These are phyloP conservation scores for Caenorhabditis inopinata DNA, from an alignment of 1,140 invertebrate genomes.

Conservation along the genomic window DNA sequence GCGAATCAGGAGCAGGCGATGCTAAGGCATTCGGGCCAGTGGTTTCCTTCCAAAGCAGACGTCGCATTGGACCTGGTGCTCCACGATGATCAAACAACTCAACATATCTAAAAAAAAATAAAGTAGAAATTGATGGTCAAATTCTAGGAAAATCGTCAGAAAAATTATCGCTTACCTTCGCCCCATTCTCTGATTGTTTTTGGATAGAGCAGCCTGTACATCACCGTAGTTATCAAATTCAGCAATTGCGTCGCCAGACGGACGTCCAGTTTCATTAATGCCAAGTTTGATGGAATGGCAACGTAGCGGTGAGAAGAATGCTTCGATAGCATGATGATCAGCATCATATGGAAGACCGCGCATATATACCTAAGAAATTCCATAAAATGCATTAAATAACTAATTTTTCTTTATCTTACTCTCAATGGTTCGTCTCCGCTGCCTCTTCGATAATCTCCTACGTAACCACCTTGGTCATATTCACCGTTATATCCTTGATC, in stretches of 20 bases:
- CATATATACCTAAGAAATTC: constrained; percentile 39
- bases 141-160: no score
- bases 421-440: not conserved
- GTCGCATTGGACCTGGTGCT: constrained; percentile 23
- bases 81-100: constrained; percentile 31
- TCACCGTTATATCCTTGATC: constrained; percentile 1
- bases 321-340: not conserved
- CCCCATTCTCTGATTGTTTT: constrained; percentile 38
- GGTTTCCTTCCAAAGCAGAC: constrained; percentile 33
- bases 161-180: not conserved
- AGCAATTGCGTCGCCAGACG: constrained; percentile 35
- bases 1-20: not conserved
- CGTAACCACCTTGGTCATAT: not conserved
- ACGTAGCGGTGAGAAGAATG: constrained; percentile 29
- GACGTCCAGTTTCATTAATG: constrained; percentile 2
- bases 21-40: not conserved
- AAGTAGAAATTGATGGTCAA: not conserved
- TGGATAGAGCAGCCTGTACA: not conserved
- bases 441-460: not conserved
- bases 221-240: constrained; percentile 1
- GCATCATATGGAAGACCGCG: constrained; percentile 36
- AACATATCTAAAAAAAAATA: constrained; percentile 32
- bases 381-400: no score
- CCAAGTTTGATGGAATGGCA: constrained; percentile 31
- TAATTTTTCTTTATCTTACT: not conserved